Percentiles rank a stretch among this genome's conserved stretches.
Evolutionary conservation across 1,140 invertebrate species (phyloP).

Genomic region (Alviniconcha marisindica): DNA sequence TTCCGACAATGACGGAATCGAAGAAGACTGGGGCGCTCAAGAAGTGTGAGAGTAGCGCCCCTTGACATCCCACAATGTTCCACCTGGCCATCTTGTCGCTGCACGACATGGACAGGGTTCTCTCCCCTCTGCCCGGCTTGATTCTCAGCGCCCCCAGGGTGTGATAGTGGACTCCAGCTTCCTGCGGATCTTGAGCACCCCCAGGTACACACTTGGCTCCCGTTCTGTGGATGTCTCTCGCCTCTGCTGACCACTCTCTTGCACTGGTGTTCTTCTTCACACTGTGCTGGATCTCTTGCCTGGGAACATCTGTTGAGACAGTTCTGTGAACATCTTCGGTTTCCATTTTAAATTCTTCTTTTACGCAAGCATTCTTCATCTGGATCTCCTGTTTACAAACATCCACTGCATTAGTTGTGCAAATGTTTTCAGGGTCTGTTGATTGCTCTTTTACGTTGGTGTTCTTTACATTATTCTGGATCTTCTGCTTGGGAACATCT

Average conservation of each 20-base stretch:
- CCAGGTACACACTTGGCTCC: conserved; percentile 89
- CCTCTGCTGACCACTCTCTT: too few relatives aligned
- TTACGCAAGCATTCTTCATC: too few relatives aligned
- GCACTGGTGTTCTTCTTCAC: too few relatives aligned
- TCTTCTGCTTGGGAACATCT: too few relatives aligned
- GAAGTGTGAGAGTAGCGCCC: conserved; percentile 85
- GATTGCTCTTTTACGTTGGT: too few relatives aligned
- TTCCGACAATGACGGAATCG: conserved; percentile 83
- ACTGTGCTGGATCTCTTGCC: background rate
- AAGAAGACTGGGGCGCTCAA: conserved; percentile 86
- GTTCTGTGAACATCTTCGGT: too few relatives aligned
- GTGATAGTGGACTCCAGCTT: conserved; percentile 83
- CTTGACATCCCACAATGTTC: conserved; percentile 92
- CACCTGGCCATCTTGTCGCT: conserved; percentile 95
- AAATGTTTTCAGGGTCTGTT: too few relatives aligned
- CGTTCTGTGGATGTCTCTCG: conserved; percentile 89
- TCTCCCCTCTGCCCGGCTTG: conserved; percentile 94
- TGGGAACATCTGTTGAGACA: background rate
- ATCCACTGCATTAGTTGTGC: too few relatives aligned
- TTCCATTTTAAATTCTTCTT: too few relatives aligned
- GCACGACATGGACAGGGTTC: conserved; percentile 92
- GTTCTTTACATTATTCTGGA: too few relatives aligned
- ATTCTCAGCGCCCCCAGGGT: conserved; percentile 85
- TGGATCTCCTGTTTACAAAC: too few relatives aligned
- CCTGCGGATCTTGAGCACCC: conserved; percentile 70